Evolutionary conservation across 2,888 invertebrate species (phyloP), one percentile per base, ranked within the genome.

Genomic region (Xanthorhoe spadicearia): DNA sequence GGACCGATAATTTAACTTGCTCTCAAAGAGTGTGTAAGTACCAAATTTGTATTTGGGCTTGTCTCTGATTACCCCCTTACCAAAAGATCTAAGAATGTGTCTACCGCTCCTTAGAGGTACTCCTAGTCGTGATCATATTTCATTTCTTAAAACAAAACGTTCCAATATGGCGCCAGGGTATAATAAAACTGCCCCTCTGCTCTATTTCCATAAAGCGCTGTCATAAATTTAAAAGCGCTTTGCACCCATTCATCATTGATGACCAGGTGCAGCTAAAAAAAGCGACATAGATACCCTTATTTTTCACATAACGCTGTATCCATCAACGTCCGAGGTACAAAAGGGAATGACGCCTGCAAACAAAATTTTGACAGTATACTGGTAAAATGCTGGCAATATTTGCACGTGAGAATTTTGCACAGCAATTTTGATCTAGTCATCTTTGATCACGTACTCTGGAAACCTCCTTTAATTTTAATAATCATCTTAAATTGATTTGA

Each of bases 161-260:
- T 13, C 10, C 38, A 43, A 43, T 43, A 43, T 43, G 38, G 38
- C 38, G 38, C 38, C 38, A 43, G 13, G 38, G 13, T 43, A 43
- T 48, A 48, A 48, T 48, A 48, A 48, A 48, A 48, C 17, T 17
- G 17, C 48, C 15, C 48, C 17, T 17, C 15, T 8, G 51, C 64
- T 69, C 64, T 69, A 52, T 52, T 49, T 49, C 19, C 48, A 46
- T 59, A 62, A 62, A 61, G n/a, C 18, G 56, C 56, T 61, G 65
- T 65, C 65, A 67, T 65, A 67, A 62, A 64, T 67, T 59, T 63
- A 35, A 59, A 61, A 70, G 68, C 70, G 63, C 63, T 70, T 70
- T 58, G 61, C 52, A 66, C 58, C 68, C 28, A 70, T 70, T 65
- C 32, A 70, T 70, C 68, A 70, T 68, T 54, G 60, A 63, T 55